Conservation (phyloP, 2,113 vertebrate species). For the Pseudopodoces humilis region DNA sequence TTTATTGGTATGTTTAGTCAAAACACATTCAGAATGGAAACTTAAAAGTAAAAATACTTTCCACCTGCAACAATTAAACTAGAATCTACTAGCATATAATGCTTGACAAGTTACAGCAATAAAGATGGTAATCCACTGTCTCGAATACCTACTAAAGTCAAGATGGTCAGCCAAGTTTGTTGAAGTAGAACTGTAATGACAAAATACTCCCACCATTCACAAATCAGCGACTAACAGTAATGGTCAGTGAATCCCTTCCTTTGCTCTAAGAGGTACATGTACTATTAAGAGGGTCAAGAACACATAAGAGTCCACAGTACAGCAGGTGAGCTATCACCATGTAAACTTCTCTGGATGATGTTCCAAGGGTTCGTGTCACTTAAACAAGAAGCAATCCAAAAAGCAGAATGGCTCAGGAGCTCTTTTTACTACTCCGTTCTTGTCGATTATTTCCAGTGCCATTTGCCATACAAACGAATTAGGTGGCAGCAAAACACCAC, state of each 20-base stretch:
- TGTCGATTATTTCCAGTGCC: conserved; percentile 59
- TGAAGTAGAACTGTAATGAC: conserved; percentile 79
- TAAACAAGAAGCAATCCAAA: conserved; percentile 71
- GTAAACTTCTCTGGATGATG: conserved; percentile 72
- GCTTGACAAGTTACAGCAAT: conserved; percentile 87
- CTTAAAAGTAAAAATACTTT: conserved; percentile 78
- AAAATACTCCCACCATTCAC: conserved; percentile 78
- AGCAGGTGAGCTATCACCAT: conserved; percentile 76
- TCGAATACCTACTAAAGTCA: conserved; percentile 82
- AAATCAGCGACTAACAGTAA: conserved; percentile 76
- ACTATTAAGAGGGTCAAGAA: conserved; percentile 63
- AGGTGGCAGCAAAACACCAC: conserved; percentile 53
- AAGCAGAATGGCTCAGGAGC: conserved; percentile 81
- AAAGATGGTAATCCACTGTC: conserved; percentile 85
- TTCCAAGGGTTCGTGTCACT: conserved; percentile 64
- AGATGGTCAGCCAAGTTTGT: conserved; percentile 78
- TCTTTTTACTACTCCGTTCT: conserved; percentile 51
- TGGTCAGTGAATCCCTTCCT: conserved; percentile 72
- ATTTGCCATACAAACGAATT: conserved; percentile 29
- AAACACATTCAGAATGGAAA: conserved; percentile 95
- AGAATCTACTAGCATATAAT: conserved; percentile 87
- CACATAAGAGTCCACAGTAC: conserved; percentile 74
- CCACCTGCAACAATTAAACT: conserved; percentile 88
- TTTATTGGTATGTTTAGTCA: conserved; percentile 98
- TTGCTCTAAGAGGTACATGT: conserved; percentile 71